Evolutionary conservation across 1,140 invertebrate species (phyloP).

Genomic region (Drosophila asahinai): DNA sequence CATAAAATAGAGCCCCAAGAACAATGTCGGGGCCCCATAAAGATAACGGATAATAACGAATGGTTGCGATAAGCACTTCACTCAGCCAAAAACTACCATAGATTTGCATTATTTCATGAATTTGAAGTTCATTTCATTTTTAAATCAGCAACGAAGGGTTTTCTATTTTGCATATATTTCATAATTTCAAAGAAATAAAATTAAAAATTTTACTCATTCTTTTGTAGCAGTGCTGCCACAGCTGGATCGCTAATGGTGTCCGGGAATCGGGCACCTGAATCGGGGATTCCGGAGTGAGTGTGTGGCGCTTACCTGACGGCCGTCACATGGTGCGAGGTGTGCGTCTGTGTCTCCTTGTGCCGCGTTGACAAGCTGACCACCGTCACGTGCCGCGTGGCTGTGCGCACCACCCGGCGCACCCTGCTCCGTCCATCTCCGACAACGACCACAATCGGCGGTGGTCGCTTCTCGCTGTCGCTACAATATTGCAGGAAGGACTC

Average conservation of each 20-base stretch:
- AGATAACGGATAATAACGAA: constrained; percentile 44
- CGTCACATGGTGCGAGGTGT: constrained; percentile 85
- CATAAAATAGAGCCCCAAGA: constrained; percentile 25
- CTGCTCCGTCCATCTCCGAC: constrained; percentile 83
- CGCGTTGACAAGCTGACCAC: constrained; percentile 84
- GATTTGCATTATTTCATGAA: not conserved
- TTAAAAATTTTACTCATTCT: not conserved
- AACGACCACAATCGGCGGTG: constrained; percentile 84
- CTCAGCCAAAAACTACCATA: not conserved
- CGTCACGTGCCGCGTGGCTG: constrained; percentile 83
- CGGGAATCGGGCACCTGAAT: too few species aligned
- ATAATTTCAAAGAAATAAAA: too few species aligned
- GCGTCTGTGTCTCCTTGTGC: constrained; percentile 84
- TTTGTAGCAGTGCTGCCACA: constrained; percentile 9
- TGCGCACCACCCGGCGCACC: constrained; percentile 82
- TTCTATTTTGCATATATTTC: not conserved
- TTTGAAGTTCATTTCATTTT: not conserved
- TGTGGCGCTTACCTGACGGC: constrained; percentile 82
- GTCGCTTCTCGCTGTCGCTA: constrained; percentile 73
- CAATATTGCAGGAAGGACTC: constrained; percentile 83
- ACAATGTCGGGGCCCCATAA: constrained; percentile 38
- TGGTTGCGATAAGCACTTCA: constrained; percentile 17
- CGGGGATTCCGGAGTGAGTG: not conserved
- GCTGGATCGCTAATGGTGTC: not conserved
- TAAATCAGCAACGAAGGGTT: not conserved